Base-by-base conservation (phyloP, 2,888 invertebrate species). In the Yponomeuta plumbellus region DNA sequence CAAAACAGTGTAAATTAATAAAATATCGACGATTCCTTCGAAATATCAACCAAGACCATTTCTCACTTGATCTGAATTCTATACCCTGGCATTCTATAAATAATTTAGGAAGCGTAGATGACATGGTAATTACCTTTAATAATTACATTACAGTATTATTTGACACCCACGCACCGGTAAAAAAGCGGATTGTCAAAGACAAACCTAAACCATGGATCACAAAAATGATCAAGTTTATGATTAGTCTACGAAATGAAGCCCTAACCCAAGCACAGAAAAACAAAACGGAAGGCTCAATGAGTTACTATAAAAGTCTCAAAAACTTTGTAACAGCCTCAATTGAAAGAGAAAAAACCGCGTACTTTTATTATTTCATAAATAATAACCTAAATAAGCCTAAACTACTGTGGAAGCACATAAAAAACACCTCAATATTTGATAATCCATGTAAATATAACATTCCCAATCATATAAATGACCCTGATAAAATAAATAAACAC, bases 141-240 rank as follows among this genome's bases (percentile, higher is more conserved):
- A 22, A 61, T 3, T 17, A 21, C 26, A n/a, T 61, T 17, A 23
- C 22, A 13, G 6, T 13, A 11, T 17, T 61, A n/a, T 61, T 61
- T 34, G 61, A 61, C 2, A 61, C 10, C 20, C 61, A 61, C 17
- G 61, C 61, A 23, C 61, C 61, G 21, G 20, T 61, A 22, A 61
- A 11, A 61, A 21, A 22, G 22, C 10, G 4, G 6, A n/a, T 10
- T 23, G 61, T 61, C 4, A 23, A 21, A 23, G 20, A 61, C 11
- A 61, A 61, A 23, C 61, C 22, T 3, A n/a, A 34, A 23, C 61
- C 61, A 21, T 61, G 26, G 61, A 23, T 61, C n/a, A 61, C 61
- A 26, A 22, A 61, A 5, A 22, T 61, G 20, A 34, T 61, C 17
- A 34, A 17, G 23, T 17, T 61, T 17, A 61, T 61, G 61, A 61